phyloP scores from a whole-genome alignment of 2,797 vertebrate genomes.

The Catamblyrhynchus diadema region DNA sequence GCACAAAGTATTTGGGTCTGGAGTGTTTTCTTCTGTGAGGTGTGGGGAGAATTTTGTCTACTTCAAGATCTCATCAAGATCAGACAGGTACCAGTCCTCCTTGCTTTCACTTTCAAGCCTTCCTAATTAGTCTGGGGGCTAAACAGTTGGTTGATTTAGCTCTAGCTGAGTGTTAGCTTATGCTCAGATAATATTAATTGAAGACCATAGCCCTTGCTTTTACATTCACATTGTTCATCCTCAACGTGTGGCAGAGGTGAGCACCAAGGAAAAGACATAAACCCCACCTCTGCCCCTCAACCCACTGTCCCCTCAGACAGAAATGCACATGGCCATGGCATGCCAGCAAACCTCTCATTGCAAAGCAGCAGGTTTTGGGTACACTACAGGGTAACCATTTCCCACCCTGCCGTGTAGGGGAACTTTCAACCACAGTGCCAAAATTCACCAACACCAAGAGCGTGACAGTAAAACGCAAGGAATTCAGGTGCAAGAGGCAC shows the following conservation, averaged over 20 bases:
- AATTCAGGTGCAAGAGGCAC: constrained; percentile 23
- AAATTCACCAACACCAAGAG: constrained; percentile 20
- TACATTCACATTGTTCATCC: not conserved
- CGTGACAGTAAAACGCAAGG: not conserved
- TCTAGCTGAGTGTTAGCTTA: not conserved
- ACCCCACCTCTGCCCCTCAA: not conserved
- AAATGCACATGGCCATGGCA: not conserved
- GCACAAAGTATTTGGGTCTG: not conserved
- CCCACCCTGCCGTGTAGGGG: not conserved
- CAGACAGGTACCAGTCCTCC: not conserved
- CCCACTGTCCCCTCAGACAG: not conserved
- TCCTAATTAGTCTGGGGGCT: not conserved
- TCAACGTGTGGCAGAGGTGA: not conserved
- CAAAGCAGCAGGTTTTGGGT: constrained; percentile 9
- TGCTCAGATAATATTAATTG: not conserved
- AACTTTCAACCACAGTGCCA: not conserved
- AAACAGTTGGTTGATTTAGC: not conserved
- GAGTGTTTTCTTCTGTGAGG: not conserved
- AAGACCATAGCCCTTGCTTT: not conserved
- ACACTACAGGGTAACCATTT: not conserved
- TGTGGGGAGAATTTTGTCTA: not conserved
- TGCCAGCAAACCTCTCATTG: not conserved
- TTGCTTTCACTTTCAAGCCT: not conserved
- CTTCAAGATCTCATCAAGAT: not conserved
- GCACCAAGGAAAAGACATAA: not conserved